These are phyloP conservation scores for Syngnathus scovelli DNA, from an alignment of 2,113 vertebrate genomes.

Conservation along the genomic window DNA sequence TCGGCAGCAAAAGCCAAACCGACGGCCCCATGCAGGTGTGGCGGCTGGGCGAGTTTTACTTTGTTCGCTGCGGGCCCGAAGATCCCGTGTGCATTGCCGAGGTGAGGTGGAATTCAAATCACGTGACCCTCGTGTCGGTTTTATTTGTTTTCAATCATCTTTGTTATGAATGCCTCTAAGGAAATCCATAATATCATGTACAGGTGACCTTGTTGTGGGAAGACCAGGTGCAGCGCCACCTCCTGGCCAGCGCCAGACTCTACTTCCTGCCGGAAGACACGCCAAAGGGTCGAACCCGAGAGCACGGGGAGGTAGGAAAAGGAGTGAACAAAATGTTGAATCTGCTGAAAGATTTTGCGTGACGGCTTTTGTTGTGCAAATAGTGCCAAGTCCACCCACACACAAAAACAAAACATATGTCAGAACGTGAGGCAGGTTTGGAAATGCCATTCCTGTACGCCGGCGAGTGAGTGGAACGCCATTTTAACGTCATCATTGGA, in stretches of 20 bases:
- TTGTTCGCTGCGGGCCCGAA: conserved; percentile 69
- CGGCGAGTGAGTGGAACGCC: background rate
- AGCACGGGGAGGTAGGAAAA: conserved; percentile 73
- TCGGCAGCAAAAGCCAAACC: conserved; percentile 55
- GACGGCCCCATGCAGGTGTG: conserved; percentile 57
- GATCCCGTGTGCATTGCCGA: conserved; percentile 75
- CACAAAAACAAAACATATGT: background rate
- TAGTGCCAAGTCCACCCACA: background rate
- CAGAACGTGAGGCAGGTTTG: background rate
- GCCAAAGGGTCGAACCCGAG: conserved; percentile 68
- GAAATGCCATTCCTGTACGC: conserved; percentile 5
- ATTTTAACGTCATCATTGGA: conserved; percentile 17
- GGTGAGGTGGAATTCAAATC: conserved; percentile 42
- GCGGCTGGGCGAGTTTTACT: conserved; percentile 77
- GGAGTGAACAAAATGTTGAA: background rate
- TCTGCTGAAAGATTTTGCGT: no score
- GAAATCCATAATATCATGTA: background rate
- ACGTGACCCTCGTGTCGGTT: background rate
- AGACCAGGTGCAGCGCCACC: conserved; percentile 68
- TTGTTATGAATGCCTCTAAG: no score
- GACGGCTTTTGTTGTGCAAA: background rate
- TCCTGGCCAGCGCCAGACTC: conserved; percentile 74
- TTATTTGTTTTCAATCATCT: no score
- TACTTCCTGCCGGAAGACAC: conserved; percentile 79
- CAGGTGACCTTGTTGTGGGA: conserved; percentile 75